Base-by-base conservation (phyloP, 2,888 invertebrate genomes). In the Drosophila neonasuta region DNA sequence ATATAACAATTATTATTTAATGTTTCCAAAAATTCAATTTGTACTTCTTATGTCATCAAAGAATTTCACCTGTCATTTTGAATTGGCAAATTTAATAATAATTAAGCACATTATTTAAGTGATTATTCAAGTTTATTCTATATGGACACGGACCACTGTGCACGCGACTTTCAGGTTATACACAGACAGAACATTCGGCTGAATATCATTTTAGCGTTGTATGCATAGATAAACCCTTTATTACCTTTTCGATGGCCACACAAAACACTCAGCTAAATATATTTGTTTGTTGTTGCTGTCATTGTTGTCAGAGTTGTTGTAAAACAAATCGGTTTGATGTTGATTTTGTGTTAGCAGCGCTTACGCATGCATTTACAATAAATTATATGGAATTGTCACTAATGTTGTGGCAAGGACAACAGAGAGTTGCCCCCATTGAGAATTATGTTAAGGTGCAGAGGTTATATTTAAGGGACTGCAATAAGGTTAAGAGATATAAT, bases 361-460 rank as follows among this genome's bases (percentile, higher is more conserved):
- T 77, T 64, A 79, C 67, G 68, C 80, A 56, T 79, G 74, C 77
- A 71, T 74, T 79, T 82, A 60, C 57, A 68, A 68, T 74, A 74
- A 77, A 74, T 79, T 62, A 70, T 58, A 46, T 50, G 46, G 42
- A 75, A 67, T 68, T 56, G 64, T 59, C 66, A 56, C 49, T 48
- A 64, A 68, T 58, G 64, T 65, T 61, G 46, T 45, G 63, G 52
- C 61, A 70, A 74, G 75, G 66, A 17, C 61, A 62, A 30, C 61
- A 62, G 24, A 34, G 13, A 46, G 13, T 36, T 36, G 64, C 13
- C n/a, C 29, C 5, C 10, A n/a, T 10, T 3, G n/a, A 10, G 39
- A 15, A 41, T 41, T 41, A 15, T 41, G 15, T 13, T 41, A 15
- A 15, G 15, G 8, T 11, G 9, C 13, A 44, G 44, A 36, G 15